Base-by-base conservation (phyloP, 2,888 invertebrate species). In the Peribatodes rhomboidaria region DNA sequence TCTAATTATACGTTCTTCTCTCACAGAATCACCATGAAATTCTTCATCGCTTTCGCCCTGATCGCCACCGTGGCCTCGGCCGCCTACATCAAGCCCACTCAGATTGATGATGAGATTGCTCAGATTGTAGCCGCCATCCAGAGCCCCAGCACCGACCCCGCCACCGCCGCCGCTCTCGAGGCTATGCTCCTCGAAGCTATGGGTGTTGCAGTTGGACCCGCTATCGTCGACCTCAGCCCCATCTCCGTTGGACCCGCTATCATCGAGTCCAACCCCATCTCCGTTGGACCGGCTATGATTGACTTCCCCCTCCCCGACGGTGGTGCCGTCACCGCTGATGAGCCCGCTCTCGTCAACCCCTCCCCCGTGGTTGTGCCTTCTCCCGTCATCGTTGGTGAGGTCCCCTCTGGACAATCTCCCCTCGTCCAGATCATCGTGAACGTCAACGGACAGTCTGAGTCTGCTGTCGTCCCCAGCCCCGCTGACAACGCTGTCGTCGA, bases 61-160 rank as follows among this genome's bases (percentile, higher is more conserved):
- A 75, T 87, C 77, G 87, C 78, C 71, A 76, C 85, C 71, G 85
- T 85, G 79, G 86, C 87, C 52, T 82, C 85, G 69, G 85, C 84
- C 67, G 76, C 76, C 68, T 79, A 59, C 20, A 79, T 83, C n/a
- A 76, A 67, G 69, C 77, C 77, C 39, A 18, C 55, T 10, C 46
- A 41, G 37, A 16, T 65, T 54, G 16, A 65, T 22, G 55, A 42
- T 20, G 77, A 79, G 61, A 50, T 75, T 50, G 68, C 72, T 54
- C 66, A 77, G 71, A 76, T 79, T 70, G 63, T 78, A 46, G 72
- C 71, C 31, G 76, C 78, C 67, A 71, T 73, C 64, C 66, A 71
- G 61, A 71, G 73, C 71, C 70, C 72, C 62, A 71, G 71, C 72
- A 72, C 75, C 57, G 57, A 73, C 70, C 75, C 73, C 53, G 73